Evolutionary conservation across 2,113 vertebrate species (phyloP), one percentile per base, ranked within the genome.

Genomic region (Gallinago paraguaiae): DNA sequence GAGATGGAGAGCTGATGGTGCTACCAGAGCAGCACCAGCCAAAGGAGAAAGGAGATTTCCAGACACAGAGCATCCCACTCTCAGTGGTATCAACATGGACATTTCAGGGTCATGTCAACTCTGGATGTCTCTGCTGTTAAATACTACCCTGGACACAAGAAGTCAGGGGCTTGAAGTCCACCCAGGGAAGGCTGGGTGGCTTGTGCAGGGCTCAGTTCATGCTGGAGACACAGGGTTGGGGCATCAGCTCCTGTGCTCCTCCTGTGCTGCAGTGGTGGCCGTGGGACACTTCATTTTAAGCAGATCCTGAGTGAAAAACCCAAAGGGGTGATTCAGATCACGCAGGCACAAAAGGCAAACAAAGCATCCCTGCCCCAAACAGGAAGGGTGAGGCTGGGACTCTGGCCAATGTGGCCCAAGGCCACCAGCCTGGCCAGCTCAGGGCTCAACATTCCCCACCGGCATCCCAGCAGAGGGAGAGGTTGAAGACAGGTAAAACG

Each of bases 371-470:
- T 80, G 63, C 19, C 45, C 59, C 2, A 2, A 71, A 65, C 56
- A 28, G 69, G 63, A 81, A 84, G 76, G 69, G 48, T 71, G 77
- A 84, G 61, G 57, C 10, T 61, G 48, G 69, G 46, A 41, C 39
- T 56, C 57, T n/a, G n/a, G 15, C 45, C 4, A 0, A 8, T 4
- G 4, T 3, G 13, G n/a, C 3, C 13, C 51, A 35, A 0, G 1
- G 28, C 54, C 23, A 11, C 24, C 71, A 93, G 41, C 59, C 63
- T 68, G 41, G 64, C 31, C 77, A 61, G 22, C 51, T 78, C 41
- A 2, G 1, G 41, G 61, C 45, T 48, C 61, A 31, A 33, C 5
- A 2, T 25, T 74, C 50, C 75, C 77, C 5, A 2, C 4, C 33
- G 71, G 17, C 22, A 43, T 51, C 69, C 54, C 2, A 1, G 63